Evolutionary conservation across 2,113 vertebrate genomes (phyloP), one percentile per base, ranked within the genome.

Genomic region (Stomatorhinus ivindoensis): DNA sequence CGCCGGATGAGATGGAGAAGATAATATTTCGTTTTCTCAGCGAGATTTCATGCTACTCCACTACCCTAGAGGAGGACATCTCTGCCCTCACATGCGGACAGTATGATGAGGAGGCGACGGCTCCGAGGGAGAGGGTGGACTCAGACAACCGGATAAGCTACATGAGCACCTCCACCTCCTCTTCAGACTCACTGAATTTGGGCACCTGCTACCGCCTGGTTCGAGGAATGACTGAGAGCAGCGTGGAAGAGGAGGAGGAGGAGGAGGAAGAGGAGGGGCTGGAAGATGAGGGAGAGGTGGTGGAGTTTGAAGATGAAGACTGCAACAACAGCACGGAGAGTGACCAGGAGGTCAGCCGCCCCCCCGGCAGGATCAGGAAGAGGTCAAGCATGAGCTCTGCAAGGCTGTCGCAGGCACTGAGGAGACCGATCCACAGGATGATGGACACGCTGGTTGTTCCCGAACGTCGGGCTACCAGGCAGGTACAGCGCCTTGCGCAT

Each of bases 91-190:
- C 55, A 89, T 10, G 46, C 15, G 21, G 2, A 21, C 82, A 8
- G 7, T 48, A 17, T 19, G 69, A 39, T 39, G 69, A 51, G 3
- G 48, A 4, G 53, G 8, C 24, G 69, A 85, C 27, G 48, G 35
- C 55, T 42, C 19, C 90, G 1, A 92, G 31, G 50, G 94, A 94
- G 92, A 91, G 90, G 46, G 17, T 27, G 69, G 1, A 46, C 46
- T 44, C 55, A 86, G 69, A 0, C 42, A 97, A 98, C 93, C 95
- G 98, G 21, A 95, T 98, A 90, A 99, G 98, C 87, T 96, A 98
- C 94, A 96, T 98, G 97, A 99, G 98, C 94, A 94, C 98, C 90
- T 99, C 98, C 87, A 99, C 98, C 55, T 98, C 98, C 87, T 99
- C 98, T 0, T 98, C 98, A 0, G 98, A 98, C 92, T 99, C 97